phyloP scores from a whole-genome alignment of 2,888 invertebrate species.

The Nomada fabriciana region DNA sequence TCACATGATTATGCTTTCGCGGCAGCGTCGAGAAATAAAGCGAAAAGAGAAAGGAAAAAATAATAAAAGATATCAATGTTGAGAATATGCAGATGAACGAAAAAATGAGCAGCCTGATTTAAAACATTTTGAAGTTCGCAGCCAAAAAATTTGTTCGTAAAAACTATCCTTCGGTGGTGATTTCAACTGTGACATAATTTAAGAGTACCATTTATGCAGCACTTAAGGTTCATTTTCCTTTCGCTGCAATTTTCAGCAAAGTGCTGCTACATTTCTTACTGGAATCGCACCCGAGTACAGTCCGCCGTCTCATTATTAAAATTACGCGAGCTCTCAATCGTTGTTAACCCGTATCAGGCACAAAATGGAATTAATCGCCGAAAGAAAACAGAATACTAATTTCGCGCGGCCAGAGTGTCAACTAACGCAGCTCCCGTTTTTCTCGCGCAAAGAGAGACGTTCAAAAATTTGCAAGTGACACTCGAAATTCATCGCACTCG shows the following conservation, averaged over 20 bases:
- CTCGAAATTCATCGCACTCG: slow-evolving; percentile 20
- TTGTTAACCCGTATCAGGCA: neutral
- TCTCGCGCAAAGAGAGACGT: slow-evolving; percentile 11
- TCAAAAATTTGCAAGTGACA: slow-evolving; percentile 31
- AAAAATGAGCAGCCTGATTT: too few relatives aligned
- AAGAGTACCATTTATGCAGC: too few relatives aligned
- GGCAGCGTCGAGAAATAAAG: too few relatives aligned
- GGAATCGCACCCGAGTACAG: neutral
- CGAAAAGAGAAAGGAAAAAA: too few relatives aligned
- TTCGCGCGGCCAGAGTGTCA: slow-evolving; percentile 17
- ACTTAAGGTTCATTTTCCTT: too few relatives aligned
- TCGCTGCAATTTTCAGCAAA: neutral
- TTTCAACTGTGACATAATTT: too few relatives aligned
- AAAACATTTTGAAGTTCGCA: too few relatives aligned
- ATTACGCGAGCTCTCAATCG: neutral
- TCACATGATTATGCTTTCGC: too few relatives aligned
- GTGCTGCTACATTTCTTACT: neutral
- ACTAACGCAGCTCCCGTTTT: slow-evolving; percentile 6
- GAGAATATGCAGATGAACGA: too few relatives aligned
- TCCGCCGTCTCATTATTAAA: neutral
- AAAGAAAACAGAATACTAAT: slow-evolving; percentile 51
- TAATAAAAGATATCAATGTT: too few relatives aligned
- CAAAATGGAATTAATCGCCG: slow-evolving; percentile 15
- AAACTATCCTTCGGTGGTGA: too few relatives aligned
- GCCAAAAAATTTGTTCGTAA: too few relatives aligned